Conservation (phyloP, 2,113 vertebrate species). For the Merops nubicus region DNA sequence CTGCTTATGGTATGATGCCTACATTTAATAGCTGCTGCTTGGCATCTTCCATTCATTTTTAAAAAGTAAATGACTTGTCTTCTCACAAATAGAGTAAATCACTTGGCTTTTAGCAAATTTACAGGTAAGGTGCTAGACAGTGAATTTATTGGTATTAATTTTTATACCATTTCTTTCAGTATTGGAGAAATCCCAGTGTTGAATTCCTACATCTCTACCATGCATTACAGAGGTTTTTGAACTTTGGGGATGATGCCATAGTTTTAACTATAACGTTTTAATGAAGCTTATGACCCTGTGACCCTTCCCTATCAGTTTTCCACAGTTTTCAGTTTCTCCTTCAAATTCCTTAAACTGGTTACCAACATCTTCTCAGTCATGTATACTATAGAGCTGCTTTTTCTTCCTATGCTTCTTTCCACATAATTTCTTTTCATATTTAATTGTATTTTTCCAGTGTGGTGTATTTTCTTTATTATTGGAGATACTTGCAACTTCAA, state of each 20-base stretch:
- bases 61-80: neutral
- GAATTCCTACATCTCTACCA: neutral
- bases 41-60: neutral
- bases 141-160: neutral
- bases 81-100: neutral
- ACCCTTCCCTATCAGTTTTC: neutral
- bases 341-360: neutral
- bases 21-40: neutral
- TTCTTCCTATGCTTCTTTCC: neutral
- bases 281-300: neutral
- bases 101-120: neutral
- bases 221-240: neutral
- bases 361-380: neutral
- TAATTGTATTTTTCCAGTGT: neutral
- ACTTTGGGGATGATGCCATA: neutral
- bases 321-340: neutral
- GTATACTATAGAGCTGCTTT: neutral
- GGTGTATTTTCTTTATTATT: neutral
- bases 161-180: neutral
- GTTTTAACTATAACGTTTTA: neutral
- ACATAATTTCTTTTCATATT: neutral
- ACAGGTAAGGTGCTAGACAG: neutral
- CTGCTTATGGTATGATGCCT: neutral
- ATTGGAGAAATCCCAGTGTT: neutral
- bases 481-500: neutral